A percentile compares a stretch with the other conserved stretches of the same genome.
Evolutionary conservation across 2,888 invertebrate genomes (phyloP).

Genomic region (Lasioglossum vierecki): DNA sequence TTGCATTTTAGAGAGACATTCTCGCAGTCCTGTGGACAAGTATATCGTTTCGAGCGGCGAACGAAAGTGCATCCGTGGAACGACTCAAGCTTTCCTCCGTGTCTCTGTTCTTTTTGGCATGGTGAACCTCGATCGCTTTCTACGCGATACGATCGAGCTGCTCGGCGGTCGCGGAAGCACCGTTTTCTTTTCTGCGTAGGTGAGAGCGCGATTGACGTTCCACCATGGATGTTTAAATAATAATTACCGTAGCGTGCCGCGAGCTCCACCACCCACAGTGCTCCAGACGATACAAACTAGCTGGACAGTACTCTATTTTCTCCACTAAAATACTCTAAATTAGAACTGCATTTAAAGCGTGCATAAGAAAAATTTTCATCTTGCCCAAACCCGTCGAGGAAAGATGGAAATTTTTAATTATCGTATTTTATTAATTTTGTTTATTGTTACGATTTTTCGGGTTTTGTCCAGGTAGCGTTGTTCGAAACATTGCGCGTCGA

Average conservation of each 20-base stretch:
- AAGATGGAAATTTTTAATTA: too few species aligned
- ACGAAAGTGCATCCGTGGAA: conserved; percentile 41
- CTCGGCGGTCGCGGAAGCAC: conserved; percentile 12
- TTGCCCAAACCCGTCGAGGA: too few species aligned
- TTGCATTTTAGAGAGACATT: too few species aligned
- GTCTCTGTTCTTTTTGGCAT: conserved; percentile 58
- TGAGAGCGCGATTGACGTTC: conserved; percentile 80
- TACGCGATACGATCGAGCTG: conserved; percentile 57
- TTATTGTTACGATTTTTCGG: neutral
- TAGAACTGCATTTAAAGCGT: neutral
- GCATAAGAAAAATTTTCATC: too few species aligned
- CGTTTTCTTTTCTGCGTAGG: conserved; percentile 33
- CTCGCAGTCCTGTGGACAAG: neutral
- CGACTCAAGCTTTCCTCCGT: conserved; percentile 28
- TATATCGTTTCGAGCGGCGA: neutral
- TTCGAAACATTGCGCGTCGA: neutral
- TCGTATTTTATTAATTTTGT: neutral
- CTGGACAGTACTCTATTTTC: neutral
- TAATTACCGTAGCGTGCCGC: neutral
- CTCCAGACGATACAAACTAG: neutral
- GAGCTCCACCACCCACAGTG: neutral
- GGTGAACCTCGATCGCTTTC: conserved; percentile 82
- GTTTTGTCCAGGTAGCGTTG: neutral
- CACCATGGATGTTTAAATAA: conserved; percentile 72
- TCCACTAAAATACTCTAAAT: too few species aligned